These are phyloP conservation scores for Aix galericulata DNA, from an alignment of 2,113 vertebrate genomes.

Conservation along the genomic window DNA sequence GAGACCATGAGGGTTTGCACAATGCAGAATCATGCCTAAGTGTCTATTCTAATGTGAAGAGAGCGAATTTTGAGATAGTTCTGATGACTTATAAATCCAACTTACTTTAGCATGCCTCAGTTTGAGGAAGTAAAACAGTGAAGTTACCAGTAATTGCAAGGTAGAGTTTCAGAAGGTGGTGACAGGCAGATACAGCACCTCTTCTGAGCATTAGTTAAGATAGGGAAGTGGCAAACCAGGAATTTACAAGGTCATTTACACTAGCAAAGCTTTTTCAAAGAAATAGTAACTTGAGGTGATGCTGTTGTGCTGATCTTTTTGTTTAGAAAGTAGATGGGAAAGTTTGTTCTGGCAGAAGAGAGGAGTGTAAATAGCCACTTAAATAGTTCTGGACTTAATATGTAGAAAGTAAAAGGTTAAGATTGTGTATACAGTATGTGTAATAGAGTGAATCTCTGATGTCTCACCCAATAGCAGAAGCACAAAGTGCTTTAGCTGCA, in stretches of 20 bases:
- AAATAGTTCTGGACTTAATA: not conserved
- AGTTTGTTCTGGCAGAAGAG: slow-evolving; percentile 2
- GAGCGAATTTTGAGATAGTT: not conserved
- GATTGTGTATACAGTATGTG: not conserved
- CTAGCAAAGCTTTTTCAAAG: not conserved
- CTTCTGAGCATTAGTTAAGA: not conserved
- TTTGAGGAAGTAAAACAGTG: not conserved
- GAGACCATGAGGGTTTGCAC: not conserved
- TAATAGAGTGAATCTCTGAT: not conserved
- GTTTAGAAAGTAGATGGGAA: not conserved
- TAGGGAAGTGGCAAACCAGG: not conserved
- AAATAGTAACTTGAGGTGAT: not conserved
- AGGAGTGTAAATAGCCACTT: not conserved
- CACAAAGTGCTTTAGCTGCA: accelerated
- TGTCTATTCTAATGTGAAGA: not conserved
- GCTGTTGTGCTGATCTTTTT: not conserved
- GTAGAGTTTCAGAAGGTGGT: not conserved
- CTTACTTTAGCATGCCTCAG: not conserved
- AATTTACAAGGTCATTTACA: not conserved
- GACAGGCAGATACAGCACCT: not conserved
- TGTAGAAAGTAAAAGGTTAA: not conserved
- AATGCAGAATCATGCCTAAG: not conserved
- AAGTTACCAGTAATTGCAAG: not conserved
- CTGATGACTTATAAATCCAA: not conserved
- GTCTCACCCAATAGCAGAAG: not conserved